A percentile compares a stretch with the other conserved stretches of the same genome.
These are phyloP conservation scores for Clostera curtula DNA, from an alignment of 2,888 invertebrate species.

Conservation along the genomic window DNA sequence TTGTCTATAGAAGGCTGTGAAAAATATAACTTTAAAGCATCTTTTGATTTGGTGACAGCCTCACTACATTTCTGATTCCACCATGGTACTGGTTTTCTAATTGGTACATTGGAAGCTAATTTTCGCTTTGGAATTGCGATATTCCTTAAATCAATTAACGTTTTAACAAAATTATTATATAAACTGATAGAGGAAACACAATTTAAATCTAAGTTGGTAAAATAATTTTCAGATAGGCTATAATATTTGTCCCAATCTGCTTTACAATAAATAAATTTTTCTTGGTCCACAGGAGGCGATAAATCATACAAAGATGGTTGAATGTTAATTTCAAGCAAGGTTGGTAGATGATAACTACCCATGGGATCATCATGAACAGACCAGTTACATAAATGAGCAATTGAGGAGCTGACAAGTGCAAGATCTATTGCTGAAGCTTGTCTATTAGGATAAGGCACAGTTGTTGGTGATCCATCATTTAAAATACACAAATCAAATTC, in stretches of 20 bases:
- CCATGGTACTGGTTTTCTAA: constrained; percentile 2
- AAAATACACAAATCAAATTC: constrained; percentile 2
- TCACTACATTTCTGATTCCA: constrained; percentile 1
- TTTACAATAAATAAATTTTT: too few species aligned
- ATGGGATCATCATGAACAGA: constrained; percentile 7
- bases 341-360: constrained; percentile 12
- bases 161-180: constrained; percentile 1
- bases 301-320: not conserved
- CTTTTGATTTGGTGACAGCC: not conserved
- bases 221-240: not conserved
- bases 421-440: not conserved
- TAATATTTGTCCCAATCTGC: not conserved
- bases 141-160: constrained; percentile 1
- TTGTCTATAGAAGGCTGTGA: constrained; percentile 1
- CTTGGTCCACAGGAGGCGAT: not conserved
- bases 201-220: not conserved
- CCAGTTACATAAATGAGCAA: constrained; percentile 5
- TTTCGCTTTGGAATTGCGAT: constrained; percentile 2
- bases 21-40: not conserved
- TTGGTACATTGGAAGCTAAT: not conserved
- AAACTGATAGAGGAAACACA: not conserved
- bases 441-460: not conserved
- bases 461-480: constrained; percentile 1
- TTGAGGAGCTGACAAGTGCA: not conserved
- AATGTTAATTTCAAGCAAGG: constrained; percentile 2